These are phyloP conservation scores for Desmophyllum pertusum DNA, from an alignment of 92 coral and sea anemone genomes.

Conservation along the genomic window DNA sequence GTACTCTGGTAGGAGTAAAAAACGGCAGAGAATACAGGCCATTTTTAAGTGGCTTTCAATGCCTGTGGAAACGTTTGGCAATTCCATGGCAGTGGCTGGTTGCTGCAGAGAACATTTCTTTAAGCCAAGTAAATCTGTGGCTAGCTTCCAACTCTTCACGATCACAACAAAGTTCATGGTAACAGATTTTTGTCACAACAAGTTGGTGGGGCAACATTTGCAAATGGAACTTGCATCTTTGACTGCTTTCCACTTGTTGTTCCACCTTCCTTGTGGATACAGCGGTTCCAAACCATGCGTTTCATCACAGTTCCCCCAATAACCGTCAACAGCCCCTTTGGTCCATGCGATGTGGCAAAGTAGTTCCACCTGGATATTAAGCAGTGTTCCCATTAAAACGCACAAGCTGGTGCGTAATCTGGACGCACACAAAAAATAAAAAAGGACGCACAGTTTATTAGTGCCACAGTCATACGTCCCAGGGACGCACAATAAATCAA, in stretches of 20 bases:
- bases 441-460: no score
- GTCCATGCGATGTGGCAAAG: slow-evolving; percentile 67
- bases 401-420: no score
- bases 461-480: no score
- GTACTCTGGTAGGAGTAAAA: slow-evolving; percentile 50
- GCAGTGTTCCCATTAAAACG: no score
- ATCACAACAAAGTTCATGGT: slow-evolving; percentile 27
- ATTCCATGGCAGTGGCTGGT: slow-evolving; percentile 54
- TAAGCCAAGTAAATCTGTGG: slow-evolving; percentile 32
- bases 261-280: no score
- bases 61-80: slow-evolving; percentile 55
- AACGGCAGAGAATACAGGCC: slow-evolving; percentile 47
- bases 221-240: no score
- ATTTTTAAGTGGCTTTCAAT: slow-evolving; percentile 51
- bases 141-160: slow-evolving; percentile 28
- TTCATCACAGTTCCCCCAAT: slow-evolving; percentile 61
- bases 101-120: slow-evolving; percentile 46
- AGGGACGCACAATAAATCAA: no score
- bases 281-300: slow-evolving; percentile 50
- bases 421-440: no score
- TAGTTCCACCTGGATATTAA: slow-evolving; percentile 43
- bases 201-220: slow-evolving; percentile 46
- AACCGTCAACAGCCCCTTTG: slow-evolving; percentile 61
- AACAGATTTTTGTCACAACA: slow-evolving; percentile 52
- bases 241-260: no score